Conservation (phyloP, 2,797 vertebrate species). For the Melanotaenia boesemani region DNA sequence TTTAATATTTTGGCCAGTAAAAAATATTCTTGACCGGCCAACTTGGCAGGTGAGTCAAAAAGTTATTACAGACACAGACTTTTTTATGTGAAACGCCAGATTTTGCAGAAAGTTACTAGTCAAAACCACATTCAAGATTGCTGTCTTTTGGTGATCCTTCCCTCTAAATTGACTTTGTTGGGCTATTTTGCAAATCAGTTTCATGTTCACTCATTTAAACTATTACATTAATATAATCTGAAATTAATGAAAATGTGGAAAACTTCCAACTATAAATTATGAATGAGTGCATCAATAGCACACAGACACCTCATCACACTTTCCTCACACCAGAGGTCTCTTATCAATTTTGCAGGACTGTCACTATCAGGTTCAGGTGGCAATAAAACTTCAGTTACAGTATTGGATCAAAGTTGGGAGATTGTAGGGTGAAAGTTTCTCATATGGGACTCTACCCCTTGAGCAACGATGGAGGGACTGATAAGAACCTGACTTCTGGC, state of each 20-base stretch:
- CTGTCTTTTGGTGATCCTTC: too few species aligned
- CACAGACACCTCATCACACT: constrained; percentile 38
- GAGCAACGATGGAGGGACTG: constrained; percentile 47
- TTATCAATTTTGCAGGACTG: constrained; percentile 65
- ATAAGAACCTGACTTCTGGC: constrained; percentile 55
- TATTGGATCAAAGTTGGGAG: constrained; percentile 64
- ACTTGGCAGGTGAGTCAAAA: too few species aligned
- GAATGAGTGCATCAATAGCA: constrained; percentile 34
- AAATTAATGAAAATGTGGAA: constrained; percentile 23
- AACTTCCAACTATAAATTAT: constrained; percentile 34
- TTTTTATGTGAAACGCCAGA: too few species aligned
- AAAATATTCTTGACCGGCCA: too few species aligned
- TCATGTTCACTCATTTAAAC: background rate
- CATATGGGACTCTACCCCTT: constrained; percentile 50
- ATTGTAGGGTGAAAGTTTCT: constrained; percentile 51
- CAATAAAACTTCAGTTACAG: constrained; percentile 57
- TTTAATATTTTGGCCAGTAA: too few species aligned
- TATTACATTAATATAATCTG: constrained; percentile 6
- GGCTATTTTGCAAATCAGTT: background rate
- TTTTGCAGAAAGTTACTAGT: too few species aligned
- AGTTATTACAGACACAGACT: too few species aligned
- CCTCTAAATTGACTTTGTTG: too few species aligned
- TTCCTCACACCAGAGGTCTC: constrained; percentile 37
- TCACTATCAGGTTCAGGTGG: constrained; percentile 56
- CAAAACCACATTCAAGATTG: too few species aligned